Conservation (phyloP, 2,888 invertebrate species). For the Erannis defoliaria region DNA sequence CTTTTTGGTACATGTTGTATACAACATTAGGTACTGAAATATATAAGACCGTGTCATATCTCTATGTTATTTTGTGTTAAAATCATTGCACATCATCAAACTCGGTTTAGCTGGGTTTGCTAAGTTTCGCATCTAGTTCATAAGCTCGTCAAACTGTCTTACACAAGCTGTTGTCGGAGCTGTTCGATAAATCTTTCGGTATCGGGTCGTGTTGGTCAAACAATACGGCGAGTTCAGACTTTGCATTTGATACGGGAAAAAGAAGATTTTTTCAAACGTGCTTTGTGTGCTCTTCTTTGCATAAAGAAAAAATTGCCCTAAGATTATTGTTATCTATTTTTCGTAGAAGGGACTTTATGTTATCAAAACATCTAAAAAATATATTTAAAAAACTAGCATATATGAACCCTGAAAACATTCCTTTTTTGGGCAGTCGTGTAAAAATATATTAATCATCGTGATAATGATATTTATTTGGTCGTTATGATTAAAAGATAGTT, state of each 20-base stretch:
- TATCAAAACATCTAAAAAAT: too few relatives aligned
- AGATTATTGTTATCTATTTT: too few relatives aligned
- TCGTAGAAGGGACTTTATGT: too few relatives aligned
- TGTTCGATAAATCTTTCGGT: conserved; percentile 42
- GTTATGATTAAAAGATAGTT: too few relatives aligned
- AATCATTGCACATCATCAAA: conserved; percentile 8
- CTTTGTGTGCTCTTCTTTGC: not conserved
- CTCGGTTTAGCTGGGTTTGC: conserved; percentile 2
- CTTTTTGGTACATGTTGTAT: too few relatives aligned
- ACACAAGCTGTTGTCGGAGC: conserved; percentile 46
- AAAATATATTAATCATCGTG: too few relatives aligned
- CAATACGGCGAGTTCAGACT: conserved; percentile 7
- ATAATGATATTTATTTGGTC: too few relatives aligned
- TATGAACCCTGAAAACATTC: too few relatives aligned
- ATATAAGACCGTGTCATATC: not conserved
- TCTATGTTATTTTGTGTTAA: not conserved
- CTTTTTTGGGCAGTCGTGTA: too few relatives aligned
- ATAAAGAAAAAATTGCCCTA: not conserved
- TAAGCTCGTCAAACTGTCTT: conserved; percentile 59
- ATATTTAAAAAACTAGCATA: too few relatives aligned
- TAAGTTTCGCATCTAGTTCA: conserved; percentile 52
- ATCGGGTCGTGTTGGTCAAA: conserved; percentile 39
- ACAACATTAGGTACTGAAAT: too few relatives aligned
- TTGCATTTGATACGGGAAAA: not conserved
- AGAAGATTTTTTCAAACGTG: not conserved